These are phyloP conservation scores for Holacanthella duospinosa DNA, from an alignment of 2,888 invertebrate genomes.

Conservation along the genomic window DNA sequence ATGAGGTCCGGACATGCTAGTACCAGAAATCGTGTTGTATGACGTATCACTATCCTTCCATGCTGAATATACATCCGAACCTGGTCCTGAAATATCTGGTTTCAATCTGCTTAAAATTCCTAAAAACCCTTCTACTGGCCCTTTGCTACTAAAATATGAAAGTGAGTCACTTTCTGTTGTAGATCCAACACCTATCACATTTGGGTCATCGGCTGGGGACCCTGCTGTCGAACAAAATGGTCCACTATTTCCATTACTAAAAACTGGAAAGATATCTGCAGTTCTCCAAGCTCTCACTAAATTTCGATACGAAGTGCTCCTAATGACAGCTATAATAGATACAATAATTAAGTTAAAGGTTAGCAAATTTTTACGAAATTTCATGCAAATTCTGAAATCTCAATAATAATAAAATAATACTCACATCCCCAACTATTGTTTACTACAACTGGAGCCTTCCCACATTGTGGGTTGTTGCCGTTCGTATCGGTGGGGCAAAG, in stretches of 20 bases:
- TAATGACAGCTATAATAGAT: too few relatives aligned
- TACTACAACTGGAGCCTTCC: neutral
- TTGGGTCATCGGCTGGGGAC: neutral
- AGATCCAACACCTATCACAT: neutral
- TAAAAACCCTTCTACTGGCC: neutral
- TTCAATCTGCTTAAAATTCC: neutral
- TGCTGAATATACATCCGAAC: neutral
- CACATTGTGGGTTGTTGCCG: neutral
- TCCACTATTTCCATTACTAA: neutral
- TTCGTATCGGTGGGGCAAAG: neutral
- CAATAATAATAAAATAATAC: too few relatives aligned
- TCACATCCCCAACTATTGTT: neutral
- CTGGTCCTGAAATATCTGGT: constrained; percentile 1
- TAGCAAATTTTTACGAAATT: too few relatives aligned
- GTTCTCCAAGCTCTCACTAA: neutral
- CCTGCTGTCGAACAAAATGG: neutral
- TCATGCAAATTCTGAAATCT: too few relatives aligned
- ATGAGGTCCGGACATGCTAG: neutral
- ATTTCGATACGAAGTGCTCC: neutral
- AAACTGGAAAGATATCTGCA: neutral
- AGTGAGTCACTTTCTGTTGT: neutral
- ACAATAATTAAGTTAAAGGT: too few relatives aligned
- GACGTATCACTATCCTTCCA: neutral
- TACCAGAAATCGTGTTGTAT: constrained; percentile 3
- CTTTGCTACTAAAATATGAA: neutral